phyloP scores from a whole-genome alignment of 2,888 invertebrate genomes.

The Capitulum mitella region DNA sequence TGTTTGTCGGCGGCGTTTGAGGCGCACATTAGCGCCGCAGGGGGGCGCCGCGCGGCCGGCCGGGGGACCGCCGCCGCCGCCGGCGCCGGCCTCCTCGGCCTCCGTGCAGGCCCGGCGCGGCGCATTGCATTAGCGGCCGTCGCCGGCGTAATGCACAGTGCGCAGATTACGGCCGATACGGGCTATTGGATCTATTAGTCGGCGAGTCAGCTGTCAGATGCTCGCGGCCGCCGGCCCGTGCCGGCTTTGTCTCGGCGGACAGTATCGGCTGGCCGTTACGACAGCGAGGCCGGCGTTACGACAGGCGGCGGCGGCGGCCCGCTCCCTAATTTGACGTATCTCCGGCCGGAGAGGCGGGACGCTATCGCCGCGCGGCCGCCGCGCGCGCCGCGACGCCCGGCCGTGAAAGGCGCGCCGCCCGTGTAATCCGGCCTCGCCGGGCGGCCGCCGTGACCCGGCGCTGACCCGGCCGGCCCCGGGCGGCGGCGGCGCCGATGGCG shows the following conservation, averaged over 20 bases:
- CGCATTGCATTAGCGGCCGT: background rate
- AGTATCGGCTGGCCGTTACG: background rate
- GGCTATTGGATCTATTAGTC: background rate
- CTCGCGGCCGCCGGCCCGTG: background rate
- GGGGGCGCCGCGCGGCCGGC: background rate
- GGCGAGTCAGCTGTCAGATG: background rate
- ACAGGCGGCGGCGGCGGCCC: background rate
- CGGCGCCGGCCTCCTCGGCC: background rate
- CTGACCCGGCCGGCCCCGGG: background rate
- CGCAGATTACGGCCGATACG: background rate
- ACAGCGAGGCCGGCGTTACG: background rate
- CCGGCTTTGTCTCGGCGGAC: background rate
- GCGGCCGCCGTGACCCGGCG: background rate
- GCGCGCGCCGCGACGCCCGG: background rate
- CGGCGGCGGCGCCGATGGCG: background rate
- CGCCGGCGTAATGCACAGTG: background rate
- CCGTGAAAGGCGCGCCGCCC: background rate
- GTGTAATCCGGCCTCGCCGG: too few relatives aligned
- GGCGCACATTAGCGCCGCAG: background rate
- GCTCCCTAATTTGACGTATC: background rate
- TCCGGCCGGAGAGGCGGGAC: background rate
- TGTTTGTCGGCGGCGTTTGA: conserved; percentile 21
- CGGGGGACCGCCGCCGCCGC: background rate
- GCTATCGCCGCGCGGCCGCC: background rate
- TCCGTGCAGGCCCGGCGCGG: background rate